phyloP scores from a whole-genome alignment of 1,140 invertebrate species.

The Zaprionus taronus region DNA sequence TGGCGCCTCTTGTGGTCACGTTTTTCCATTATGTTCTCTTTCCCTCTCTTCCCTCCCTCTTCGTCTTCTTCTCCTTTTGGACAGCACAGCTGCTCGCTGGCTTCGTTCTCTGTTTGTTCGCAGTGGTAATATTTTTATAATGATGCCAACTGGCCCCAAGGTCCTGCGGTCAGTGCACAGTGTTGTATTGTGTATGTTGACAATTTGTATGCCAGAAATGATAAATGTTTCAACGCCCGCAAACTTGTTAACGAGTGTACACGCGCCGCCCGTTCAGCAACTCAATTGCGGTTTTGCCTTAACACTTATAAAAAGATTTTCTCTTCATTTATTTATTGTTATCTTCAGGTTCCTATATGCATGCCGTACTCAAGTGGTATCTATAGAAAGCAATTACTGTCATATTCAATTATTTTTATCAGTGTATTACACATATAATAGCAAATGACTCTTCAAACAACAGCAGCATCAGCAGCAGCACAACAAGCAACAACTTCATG shows the following conservation, averaged over 20 bases:
- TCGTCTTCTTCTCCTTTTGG: background rate
- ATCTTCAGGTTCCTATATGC: background rate
- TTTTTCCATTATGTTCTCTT: conserved; percentile 67
- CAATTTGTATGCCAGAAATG: conserved; percentile 63
- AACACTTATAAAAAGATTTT: background rate
- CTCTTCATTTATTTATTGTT: background rate
- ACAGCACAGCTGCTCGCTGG: conserved; percentile 3
- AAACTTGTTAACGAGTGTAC: conserved; percentile 46
- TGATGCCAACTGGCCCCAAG: conserved; percentile 50
- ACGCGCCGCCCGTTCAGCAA: conserved; percentile 13
- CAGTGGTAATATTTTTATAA: conserved; percentile 75
- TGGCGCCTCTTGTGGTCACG: conserved; percentile 68
- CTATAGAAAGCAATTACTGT: background rate
- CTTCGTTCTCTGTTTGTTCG: conserved; percentile 10
- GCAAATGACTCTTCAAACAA: conserved; percentile 10
- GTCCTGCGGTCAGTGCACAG: conserved; percentile 11
- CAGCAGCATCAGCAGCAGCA: conserved; percentile 19
- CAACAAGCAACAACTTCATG: background rate
- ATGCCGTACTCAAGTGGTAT: background rate
- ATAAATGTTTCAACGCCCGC: conserved; percentile 56
- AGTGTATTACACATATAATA: background rate
- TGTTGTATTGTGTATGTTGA: conserved; percentile 45
- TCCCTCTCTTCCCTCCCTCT: background rate
- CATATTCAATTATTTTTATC: conserved; percentile 3
- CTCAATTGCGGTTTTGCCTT: conserved; percentile 25